Base-by-base conservation (phyloP, 2,797 vertebrate species). In the Rhynchotus rufescens region DNA sequence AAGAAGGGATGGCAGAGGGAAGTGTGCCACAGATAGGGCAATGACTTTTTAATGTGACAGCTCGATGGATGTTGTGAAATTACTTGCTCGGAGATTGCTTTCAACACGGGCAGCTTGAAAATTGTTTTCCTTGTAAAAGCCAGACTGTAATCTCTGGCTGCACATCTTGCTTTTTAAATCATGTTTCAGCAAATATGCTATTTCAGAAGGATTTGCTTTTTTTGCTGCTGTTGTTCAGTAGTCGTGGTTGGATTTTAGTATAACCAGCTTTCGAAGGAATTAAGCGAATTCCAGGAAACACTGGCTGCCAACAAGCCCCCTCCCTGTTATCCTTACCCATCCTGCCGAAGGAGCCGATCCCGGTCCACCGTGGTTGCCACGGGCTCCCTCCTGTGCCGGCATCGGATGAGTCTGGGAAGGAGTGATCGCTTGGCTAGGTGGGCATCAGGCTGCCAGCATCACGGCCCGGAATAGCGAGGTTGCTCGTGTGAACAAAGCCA, bases 81-180 rank as follows among this genome's bases (percentile, higher is more conserved):
- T 92, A 95, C 86, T 92, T 62, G 84, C 81, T 87, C 1, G 0
- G 86, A 92, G 82, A 95, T 94, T 94, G 88, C 95, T 96, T 96
- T 96, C 93, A 93, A 80, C 87, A 76, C 0, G 0, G n/a, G 89
- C 87, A 89, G 94, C 89, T 82, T 96, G 90, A 80, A 96, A 95
- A 95, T 95, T 95, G 92, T 95, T 96, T 95, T 94, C 84, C 86
- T 91, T 91, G 86, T 95, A 90, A 95, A 96, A 91, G 69, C 42
- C 77, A 72, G 82, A 28, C 74, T 64, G 7, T 94, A 94, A 95
- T 94, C 89, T 91, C 62, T 84, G 73, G 71, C 91, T 89, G 87
- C 90, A 84, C 80, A 93, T 92, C 94, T 92, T 84, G 92, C 86
- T 91, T 95, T 92, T 94, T 94, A 95, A 92, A 95, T 92, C 90